Base-by-base conservation (phyloP, 2,113 vertebrate species). In the Gobiocypris rarus region DNA sequence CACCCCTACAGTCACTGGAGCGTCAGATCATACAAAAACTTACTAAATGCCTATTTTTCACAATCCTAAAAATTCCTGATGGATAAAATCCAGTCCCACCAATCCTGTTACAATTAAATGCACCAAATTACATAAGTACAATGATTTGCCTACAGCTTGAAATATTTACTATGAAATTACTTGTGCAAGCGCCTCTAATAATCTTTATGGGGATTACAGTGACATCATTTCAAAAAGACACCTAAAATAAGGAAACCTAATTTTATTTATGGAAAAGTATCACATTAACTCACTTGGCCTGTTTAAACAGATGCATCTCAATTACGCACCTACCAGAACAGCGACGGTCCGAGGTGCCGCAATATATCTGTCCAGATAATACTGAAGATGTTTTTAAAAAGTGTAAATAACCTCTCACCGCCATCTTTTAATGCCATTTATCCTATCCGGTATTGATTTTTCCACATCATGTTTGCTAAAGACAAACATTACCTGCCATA, bases 401-500 rank as follows among this genome's bases (percentile, higher is more conserved):
- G 86, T 87, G 87, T 89, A 90, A 90, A 87, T 88, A 90, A 86
- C 85, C 87, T 65, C 84, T 82, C 71, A 34, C 76, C 73, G 70
- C 85, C 86, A 86, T 87, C 75, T 90, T 90, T 89, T 86, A 88
- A 89, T 89, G 89, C 84, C 84, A 86, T 89, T 89, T 89, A 86
- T 87, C 88, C 89, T 88, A 90, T 87, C 82, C 92, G 86, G 65
- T 91, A 94, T 93, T 91, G 90, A 93, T 93, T 88, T 89, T 86
- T 85, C 94, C 91, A 91, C 89, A 92, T 89, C 89, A 90, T 89
- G 91, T 92, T 95, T 95, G 93, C 87, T 94, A 94, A 95, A 95
- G 93, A 95, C 93, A 96, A 96, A 94, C 93, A 94, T 93, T 89
- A 91, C 92, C 90, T 83, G 81, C 87, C 92, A 92, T 93, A 93